These are phyloP conservation scores for Pandemis cinnamomeana DNA, from an alignment of 2,888 invertebrate species.

Conservation along the genomic window DNA sequence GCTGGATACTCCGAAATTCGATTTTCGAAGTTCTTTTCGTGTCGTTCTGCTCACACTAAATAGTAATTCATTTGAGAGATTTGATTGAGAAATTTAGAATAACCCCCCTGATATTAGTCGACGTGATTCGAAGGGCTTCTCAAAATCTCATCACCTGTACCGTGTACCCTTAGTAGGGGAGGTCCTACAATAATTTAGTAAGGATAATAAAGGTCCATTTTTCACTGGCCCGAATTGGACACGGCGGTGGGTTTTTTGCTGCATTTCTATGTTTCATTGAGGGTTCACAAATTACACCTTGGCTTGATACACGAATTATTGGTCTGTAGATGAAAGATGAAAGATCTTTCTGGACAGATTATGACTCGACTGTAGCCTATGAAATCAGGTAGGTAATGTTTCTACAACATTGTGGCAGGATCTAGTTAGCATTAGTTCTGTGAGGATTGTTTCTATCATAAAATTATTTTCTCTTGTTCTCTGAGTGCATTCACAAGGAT, in stretches of 20 bases:
- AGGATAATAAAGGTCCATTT: slow-evolving; percentile 77
- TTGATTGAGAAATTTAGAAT: no score
- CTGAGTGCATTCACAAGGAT: no score
- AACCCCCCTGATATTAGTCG: not conserved
- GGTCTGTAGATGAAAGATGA: slow-evolving; percentile 34
- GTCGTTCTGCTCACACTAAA: no score
- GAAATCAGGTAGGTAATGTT: not conserved
- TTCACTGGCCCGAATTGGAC: slow-evolving; percentile 77
- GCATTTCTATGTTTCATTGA: slow-evolving; percentile 57
- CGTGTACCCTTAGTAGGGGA: slow-evolving; percentile 53
- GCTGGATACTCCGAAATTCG: no score
- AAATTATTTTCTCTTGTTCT: no score
- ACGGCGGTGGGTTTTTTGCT: slow-evolving; percentile 72
- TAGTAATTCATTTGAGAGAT: no score
- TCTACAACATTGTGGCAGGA: not conserved
- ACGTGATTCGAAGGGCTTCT: not conserved
- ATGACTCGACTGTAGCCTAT: not conserved
- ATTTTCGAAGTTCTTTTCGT: no score
- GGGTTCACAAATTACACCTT: slow-evolving; percentile 68
- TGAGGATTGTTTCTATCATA: no score
- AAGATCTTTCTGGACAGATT: not conserved
- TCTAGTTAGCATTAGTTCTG: no score
- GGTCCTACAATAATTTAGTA: slow-evolving; percentile 67
- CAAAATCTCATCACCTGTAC: not conserved
- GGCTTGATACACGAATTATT: slow-evolving; percentile 45